Evolutionary conservation across 1,140 invertebrate genomes (phyloP), one percentile per base, ranked within the genome.

Genomic region (Dendrolimus punctatus): DNA sequence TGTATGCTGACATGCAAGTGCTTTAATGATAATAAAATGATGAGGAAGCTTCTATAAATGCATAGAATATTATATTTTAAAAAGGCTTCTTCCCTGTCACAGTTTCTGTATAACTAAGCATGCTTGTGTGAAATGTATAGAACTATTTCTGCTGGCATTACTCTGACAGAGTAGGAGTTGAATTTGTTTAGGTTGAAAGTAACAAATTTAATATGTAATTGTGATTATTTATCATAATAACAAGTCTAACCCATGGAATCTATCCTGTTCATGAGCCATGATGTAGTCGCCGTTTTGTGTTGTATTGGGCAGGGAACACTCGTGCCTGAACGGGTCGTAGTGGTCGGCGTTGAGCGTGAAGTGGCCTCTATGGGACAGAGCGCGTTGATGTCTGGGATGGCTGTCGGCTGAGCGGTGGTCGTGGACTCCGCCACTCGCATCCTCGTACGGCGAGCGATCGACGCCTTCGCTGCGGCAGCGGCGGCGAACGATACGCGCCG

Each of bases 381-480:
- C 59, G 40, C 76, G 71, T 49, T 73, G 58, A 48, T 71, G 62
- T 42, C 76, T 66, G 61, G 60, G 55, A 44, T 58, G 60, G 44
- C 62, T 64, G 51, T 81, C 78, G 36, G 72, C 64, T 40, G 68
- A 76, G 40, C 74, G 69, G 43, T 64, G 46, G 49, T 79, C 74
- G 38, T 70, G 69, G 23, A 1, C 23, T 23, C 23, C 23, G 23
- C 23, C 23, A 60, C 64, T 69, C 47, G 60, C 82, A 80, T 85
- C 80, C 66, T 85, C 82, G 57, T 81, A 84, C 37, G 82, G 82
- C 53, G 80, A 84, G 6, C 80, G 68, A 61, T 85, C 80, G 8
- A 85, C 64, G 43, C 82, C 79, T 58, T 85, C 80, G 60, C 80
- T 85, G 55, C 80, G 82, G 58, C 82, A 85, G 46, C 80, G 73